Percentiles rank a stretch among this genome's conserved stretches.
Evolutionary conservation across 2,797 vertebrate genomes (phyloP).

Genomic region (Acropternis orthonyx): DNA sequence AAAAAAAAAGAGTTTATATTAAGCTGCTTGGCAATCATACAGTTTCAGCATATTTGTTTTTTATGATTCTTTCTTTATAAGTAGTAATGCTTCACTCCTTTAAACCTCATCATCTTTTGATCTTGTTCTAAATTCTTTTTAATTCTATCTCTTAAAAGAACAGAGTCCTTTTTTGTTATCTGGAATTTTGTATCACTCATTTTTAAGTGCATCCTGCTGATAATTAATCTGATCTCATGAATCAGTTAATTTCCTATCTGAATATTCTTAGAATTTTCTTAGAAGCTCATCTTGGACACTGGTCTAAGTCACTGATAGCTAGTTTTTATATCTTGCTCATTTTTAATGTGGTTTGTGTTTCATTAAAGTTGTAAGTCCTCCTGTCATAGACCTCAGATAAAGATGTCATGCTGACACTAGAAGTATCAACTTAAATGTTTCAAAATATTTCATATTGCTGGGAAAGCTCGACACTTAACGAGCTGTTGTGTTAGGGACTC

Average conservation of each 20-base stretch:
- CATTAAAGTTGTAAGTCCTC: background rate
- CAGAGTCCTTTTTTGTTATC: background rate
- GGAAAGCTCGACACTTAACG: background rate
- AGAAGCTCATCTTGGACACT: background rate
- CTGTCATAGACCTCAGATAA: background rate
- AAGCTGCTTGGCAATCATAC: background rate
- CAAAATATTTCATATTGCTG: background rate
- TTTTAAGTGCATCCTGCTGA: slow-evolving; percentile 2
- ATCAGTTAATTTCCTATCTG: background rate
- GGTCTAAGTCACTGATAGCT: background rate
- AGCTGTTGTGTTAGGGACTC: background rate
- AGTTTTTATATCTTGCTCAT: background rate
- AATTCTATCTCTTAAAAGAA: background rate
- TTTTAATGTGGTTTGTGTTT: background rate
- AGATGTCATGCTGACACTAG: background rate
- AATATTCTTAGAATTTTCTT: background rate
- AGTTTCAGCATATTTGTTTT: background rate
- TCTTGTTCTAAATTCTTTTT: background rate
- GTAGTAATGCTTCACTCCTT: background rate
- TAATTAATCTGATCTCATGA: background rate
- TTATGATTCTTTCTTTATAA: background rate
- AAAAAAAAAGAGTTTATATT: background rate
- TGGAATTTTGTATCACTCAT: background rate
- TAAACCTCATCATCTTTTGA: background rate
- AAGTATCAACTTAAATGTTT: background rate